A percentile compares a stretch with the other conserved stretches of the same genome.
Conservation (phyloP, 1,140 invertebrate species). For the Nilaparvata lugens region DNA sequence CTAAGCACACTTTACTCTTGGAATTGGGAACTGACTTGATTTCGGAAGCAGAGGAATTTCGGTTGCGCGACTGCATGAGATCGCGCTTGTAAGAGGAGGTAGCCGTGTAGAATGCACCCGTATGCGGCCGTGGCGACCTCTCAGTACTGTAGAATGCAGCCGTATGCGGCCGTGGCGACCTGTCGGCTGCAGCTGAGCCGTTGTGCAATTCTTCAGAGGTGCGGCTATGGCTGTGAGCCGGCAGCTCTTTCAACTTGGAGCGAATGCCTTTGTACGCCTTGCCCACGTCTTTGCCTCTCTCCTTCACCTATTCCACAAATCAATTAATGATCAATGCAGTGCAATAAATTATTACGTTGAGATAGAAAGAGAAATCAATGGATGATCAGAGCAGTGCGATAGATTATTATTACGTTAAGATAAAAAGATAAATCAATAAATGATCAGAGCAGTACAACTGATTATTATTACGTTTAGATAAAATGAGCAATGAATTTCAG, state of each 20-base stretch:
- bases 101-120: conserved; percentile 38
- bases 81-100: conserved; percentile 17
- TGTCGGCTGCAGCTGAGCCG: background rate
- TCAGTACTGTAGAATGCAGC: conserved; percentile 34
- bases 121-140: conserved; percentile 51
- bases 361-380: too few species aligned
- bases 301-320: conserved; percentile 51
- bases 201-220: conserved; percentile 28
- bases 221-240: background rate
- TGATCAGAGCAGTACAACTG: too few species aligned
- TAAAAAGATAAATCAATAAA: too few species aligned
- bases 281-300: conserved; percentile 61
- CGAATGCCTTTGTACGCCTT: conserved; percentile 65
- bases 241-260: conserved; percentile 46
- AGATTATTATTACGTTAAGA: too few species aligned
- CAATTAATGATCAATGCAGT: too few species aligned
- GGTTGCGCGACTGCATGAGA: conserved; percentile 1
- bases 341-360: too few species aligned
- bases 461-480: too few species aligned
- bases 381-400: too few species aligned
- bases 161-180: conserved; percentile 21
- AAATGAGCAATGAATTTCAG: too few species aligned
- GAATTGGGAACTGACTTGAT: background rate
- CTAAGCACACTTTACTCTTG: too few species aligned
- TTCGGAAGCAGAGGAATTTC: conserved; percentile 9